phyloP scores from a whole-genome alignment of 1,140 invertebrate genomes.

The Trachymyrmex cornetzi region DNA sequence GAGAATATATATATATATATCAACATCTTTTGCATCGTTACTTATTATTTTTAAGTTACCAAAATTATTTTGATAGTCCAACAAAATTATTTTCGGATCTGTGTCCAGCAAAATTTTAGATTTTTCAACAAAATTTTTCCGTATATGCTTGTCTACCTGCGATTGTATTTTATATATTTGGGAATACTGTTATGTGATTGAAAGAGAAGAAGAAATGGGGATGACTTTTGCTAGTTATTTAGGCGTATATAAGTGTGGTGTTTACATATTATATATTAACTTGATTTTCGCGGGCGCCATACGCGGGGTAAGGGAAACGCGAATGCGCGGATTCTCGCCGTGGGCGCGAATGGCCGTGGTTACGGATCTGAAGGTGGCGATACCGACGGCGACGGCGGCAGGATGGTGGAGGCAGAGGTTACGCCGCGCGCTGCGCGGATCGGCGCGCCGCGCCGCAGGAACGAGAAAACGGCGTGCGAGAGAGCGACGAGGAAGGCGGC shows the following conservation, averaged over 20 bases:
- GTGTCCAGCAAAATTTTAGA: too few species aligned
- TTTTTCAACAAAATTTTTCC: too few species aligned
- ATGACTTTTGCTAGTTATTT: neutral
- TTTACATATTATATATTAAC: neutral
- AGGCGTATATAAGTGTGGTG: neutral
- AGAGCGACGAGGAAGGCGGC: conserved; percentile 46
- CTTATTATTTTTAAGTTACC: too few species aligned
- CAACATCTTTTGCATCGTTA: too few species aligned
- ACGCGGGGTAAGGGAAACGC: neutral
- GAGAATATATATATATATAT: too few species aligned
- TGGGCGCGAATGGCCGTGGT: conserved; percentile 39
- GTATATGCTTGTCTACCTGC: neutral
- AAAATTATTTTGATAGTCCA: too few species aligned
- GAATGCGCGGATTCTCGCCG: conserved; percentile 4
- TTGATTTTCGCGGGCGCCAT: neutral
- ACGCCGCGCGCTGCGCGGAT: conserved; percentile 38
- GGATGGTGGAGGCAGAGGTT: conserved; percentile 45
- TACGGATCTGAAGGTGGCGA: conserved; percentile 43
- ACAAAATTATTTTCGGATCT: too few species aligned
- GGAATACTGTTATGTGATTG: neutral
- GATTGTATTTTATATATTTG: neutral
- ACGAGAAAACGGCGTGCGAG: conserved; percentile 35
- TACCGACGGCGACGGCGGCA: conserved; percentile 33
- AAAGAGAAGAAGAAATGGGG: neutral
- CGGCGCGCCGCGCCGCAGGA: conserved; percentile 19